Percentiles rank a stretch among this genome's conserved stretches.
Evolutionary conservation across 35 echinoderm and acorn worm genomes (phyloP).

Genomic region (Hemicentrotus pulcherrimus): DNA sequence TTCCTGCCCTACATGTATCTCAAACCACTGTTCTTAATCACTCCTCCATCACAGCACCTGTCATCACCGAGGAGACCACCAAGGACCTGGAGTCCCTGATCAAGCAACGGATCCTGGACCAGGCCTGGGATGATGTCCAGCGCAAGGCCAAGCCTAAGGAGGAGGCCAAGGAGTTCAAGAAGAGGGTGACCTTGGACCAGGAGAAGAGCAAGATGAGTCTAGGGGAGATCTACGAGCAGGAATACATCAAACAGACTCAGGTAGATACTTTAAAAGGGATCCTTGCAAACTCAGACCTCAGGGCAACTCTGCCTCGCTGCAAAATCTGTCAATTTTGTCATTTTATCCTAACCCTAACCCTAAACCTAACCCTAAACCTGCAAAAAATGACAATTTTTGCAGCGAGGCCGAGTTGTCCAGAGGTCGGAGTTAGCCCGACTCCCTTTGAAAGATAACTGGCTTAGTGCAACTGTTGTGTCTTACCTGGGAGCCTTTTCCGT

Average conservation of each 20-base stretch:
- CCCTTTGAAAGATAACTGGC: too few species aligned
- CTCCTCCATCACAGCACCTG: constrained; percentile 63
- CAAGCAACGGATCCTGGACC: constrained; percentile 81
- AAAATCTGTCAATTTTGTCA: too few species aligned
- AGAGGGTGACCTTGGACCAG: constrained; percentile 85
- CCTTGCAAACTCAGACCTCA: too few species aligned
- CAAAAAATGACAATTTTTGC: too few species aligned
- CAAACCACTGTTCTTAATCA: not conserved
- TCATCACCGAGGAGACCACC: constrained; percentile 96
- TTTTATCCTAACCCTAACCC: too few species aligned
- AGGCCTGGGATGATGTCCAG: constrained; percentile 96
- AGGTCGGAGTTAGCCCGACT: too few species aligned
- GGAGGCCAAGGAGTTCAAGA: constrained; percentile 91
- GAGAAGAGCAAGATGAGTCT: constrained; percentile 98
- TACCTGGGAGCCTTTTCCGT: too few species aligned
- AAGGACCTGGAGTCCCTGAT: constrained; percentile 80
- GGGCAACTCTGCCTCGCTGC: too few species aligned
- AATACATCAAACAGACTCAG: constrained; percentile 93
- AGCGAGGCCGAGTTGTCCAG: too few species aligned
- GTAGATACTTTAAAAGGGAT: constrained; percentile 39
- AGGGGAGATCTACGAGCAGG: constrained; percentile 90
- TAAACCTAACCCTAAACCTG: too few species aligned
- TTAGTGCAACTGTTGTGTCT: too few species aligned
- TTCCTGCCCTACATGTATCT: too few species aligned
- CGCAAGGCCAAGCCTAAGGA: constrained; percentile 90